Evolutionary conservation across 2,113 vertebrate genomes (phyloP).

Genomic region (Spermophilus dauricus): DNA sequence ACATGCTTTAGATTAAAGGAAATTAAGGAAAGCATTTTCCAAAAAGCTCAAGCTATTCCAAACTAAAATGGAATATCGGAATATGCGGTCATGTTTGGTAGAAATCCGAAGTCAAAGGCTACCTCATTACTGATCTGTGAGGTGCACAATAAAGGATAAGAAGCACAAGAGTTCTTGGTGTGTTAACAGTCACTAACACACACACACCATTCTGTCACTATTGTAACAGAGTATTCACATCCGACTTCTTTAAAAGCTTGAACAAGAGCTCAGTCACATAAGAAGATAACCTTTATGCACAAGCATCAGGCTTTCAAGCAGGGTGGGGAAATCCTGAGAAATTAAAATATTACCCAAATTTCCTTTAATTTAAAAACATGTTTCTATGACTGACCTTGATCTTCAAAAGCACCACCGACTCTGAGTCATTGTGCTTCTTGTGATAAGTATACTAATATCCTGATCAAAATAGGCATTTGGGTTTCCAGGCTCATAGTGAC

Average conservation of each 20-base stretch:
- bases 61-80: conserved; percentile 63
- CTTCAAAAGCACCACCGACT: conserved; percentile 39
- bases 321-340: background rate
- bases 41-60: conserved; percentile 7
- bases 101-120: conserved; percentile 33
- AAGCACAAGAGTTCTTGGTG: conserved; percentile 1
- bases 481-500: background rate
- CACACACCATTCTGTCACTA: background rate
- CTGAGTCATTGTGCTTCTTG: conserved; percentile 32
- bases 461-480: background rate
- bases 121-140: conserved; percentile 36
- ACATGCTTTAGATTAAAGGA: conserved; percentile 28
- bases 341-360: background rate
- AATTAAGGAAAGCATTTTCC: background rate
- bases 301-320: conserved; percentile 15
- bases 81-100: conserved; percentile 25
- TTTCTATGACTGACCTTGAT: conserved; percentile 23
- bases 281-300: background rate
- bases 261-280: background rate
- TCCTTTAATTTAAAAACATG: conserved; percentile 55
- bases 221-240: background rate
- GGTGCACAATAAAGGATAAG: conserved; percentile 26
- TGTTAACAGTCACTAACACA: background rate
- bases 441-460: background rate
- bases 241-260: background rate